Base-by-base conservation (phyloP, 2,888 invertebrate genomes). In the Hydroisotoma schaefferi region DNA sequence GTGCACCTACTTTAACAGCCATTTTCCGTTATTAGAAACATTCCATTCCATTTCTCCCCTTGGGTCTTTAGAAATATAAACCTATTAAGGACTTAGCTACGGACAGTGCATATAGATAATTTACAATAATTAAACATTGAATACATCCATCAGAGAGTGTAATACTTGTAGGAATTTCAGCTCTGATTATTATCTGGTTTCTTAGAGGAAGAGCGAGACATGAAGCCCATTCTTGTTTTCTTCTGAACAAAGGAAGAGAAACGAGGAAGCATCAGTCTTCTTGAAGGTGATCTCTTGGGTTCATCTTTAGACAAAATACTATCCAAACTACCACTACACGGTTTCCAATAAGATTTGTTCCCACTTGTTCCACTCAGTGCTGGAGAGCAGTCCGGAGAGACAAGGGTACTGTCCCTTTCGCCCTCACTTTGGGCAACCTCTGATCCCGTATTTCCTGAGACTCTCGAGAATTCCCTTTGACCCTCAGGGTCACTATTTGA, bases 231-330 rank as follows among this genome's bases (percentile, higher is more conserved):
- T 37, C 69, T 20, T 1, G 67, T 68, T 61, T 67, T 65, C 62
- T 62, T 66, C 49, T 71, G 71, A 53, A 71, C 68, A 65, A 71
- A 71, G n/a, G 68, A 67, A 20, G 69, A 69, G 63, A 71, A 69
- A 46, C 69, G 38, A 29, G 71, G 69, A 56, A 71, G 68, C 68
- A 68, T 64, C 51, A 71, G 63, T 63, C 65, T 61, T 60, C 68
- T 49, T 28, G 61, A 60, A 29, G 71, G 71, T 53, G 68, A 68
- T 53, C 65, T 53, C 57, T 67, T 68, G 28, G 63, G 58, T 18
- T 68, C 69, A 22, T 68, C 68, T 47, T 70, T 71, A 53, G 66
- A 66, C 25, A 71, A 60, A 59, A 71, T 69, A 52, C 68, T 68
- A 44, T 71, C 71, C 54, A 70, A 59, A 61, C 69, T 70, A 4